A percentile compares a stretch with the other conserved stretches of the same genome.
Conservation (phyloP, 2,888 invertebrate genomes). For the Drosophila quasianomalipes region DNA sequence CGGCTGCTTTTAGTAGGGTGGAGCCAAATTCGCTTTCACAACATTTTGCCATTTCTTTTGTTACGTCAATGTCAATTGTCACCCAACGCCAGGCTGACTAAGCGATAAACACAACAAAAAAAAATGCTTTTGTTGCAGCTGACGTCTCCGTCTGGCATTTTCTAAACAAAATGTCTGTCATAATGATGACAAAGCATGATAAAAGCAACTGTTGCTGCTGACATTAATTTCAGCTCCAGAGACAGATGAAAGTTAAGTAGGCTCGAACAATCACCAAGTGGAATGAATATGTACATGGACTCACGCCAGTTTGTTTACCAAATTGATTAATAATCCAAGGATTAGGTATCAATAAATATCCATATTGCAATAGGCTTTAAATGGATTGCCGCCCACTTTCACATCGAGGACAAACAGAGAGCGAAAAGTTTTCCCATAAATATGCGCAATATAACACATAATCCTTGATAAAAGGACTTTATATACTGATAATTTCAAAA, state of each 20-base stretch:
- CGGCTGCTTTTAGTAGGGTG: constrained; percentile 26
- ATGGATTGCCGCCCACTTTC: constrained; percentile 13
- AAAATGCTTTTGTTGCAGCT: constrained; percentile 18
- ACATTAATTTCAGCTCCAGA: constrained; percentile 37
- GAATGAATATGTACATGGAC: constrained; percentile 32
- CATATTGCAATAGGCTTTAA: constrained; percentile 16
- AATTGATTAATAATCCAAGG: constrained; percentile 53
- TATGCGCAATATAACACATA: constrained; percentile 33
- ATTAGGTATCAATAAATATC: constrained; percentile 48
- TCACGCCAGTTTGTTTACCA: constrained; percentile 24
- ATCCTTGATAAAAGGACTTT: constrained; percentile 44
- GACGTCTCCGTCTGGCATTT: constrained; percentile 21
- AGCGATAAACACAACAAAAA: constrained; percentile 13
- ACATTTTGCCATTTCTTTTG: constrained; percentile 21
- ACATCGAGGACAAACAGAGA: constrained; percentile 11
- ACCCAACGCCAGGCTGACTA: constrained; percentile 24
- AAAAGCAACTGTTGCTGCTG: constrained; percentile 40
- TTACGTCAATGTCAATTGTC: constrained; percentile 38
- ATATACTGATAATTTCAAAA: constrained; percentile 69
- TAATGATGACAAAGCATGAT: constrained; percentile 31
- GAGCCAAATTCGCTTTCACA: constrained; percentile 14
- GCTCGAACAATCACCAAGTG: constrained; percentile 17
- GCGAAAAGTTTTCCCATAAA: constrained; percentile 52
- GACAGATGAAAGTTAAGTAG: constrained; percentile 20
- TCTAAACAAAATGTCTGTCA: constrained; percentile 19